Evolutionary conservation across 1,140 invertebrate species (phyloP), one percentile per base, ranked within the genome.

Genomic region (Drosophila nebulosa): DNA sequence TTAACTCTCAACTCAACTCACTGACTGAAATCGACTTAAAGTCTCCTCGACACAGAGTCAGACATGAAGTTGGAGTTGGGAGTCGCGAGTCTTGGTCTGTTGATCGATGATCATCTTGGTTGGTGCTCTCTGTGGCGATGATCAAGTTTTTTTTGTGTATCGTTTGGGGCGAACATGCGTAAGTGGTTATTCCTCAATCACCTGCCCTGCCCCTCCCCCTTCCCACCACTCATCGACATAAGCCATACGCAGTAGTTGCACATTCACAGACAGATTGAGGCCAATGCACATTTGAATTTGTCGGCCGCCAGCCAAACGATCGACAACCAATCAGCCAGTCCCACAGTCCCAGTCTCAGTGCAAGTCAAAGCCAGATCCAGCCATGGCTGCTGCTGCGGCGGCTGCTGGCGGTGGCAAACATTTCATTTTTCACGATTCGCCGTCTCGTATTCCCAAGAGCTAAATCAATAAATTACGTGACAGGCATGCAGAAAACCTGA

Each of bases 401-500:
- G 72, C 71, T 74, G 71, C 71, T 68, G 57, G 78, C 81, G 79
- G 81, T 85, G 83, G 81, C 81, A 85, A 88, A 85, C 81, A 88
- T 85, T 86, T 85, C 68, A 81, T 81, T 84, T 83, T 85, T 81
- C 75, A 85, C 81, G 81, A 85, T 71, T 70, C 73, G 66, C 60
- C 74, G 81, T 66, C 78, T 78, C 78, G 76, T 86, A 90, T 90
- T 90, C 88, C 88, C 88, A 90, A 89, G 79, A 90, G 88, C 83
- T 80, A 90, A 90, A 90, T 90, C 88, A 90, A 90, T 90, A 90
- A 90, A 90, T 90, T 90, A 90, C 88, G 88, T 90, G 88, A 90
- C 88, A 89, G 88, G 88, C 85, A 90, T 90, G 80, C 83, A 88
- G 75, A 88, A 88, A 88, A 88, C 75, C 76, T 83, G 83, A 88